phyloP scores from a whole-genome alignment of 2,797 vertebrate species.

The Cynopterus sphinx region DNA sequence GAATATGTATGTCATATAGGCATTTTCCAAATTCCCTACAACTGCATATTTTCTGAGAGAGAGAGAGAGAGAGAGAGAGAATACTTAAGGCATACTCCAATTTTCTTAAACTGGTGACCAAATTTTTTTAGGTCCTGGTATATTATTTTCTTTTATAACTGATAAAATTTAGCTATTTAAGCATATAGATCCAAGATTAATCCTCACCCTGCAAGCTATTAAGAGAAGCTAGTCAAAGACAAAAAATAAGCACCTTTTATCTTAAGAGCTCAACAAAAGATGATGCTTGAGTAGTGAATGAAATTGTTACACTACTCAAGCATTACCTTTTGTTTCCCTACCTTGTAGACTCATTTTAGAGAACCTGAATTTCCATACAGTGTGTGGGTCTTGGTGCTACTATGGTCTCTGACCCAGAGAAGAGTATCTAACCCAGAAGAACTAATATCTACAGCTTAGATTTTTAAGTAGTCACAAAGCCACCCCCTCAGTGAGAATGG shows the following conservation, averaged over 20 bases:
- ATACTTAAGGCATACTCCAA: not conserved
- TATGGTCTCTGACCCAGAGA: not conserved
- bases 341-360: not conserved
- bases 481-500: not conserved
- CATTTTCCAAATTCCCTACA: not conserved
- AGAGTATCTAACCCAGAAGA: not conserved
- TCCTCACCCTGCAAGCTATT: not conserved
- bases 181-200: not conserved
- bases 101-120: conserved; percentile 39
- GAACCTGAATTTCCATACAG: not conserved
- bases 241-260: not conserved
- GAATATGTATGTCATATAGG: not conserved
- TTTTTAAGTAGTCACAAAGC: not conserved
- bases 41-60: not conserved
- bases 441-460: not conserved
- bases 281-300: not conserved
- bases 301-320: not conserved
- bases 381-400: not conserved
- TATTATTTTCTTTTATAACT: not conserved
- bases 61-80: not conserved
- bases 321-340: not conserved
- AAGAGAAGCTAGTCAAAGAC: not conserved
- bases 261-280: conserved; percentile 15
- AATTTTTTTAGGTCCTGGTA: not conserved
- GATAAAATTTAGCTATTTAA: not conserved